Evolutionary conservation across 2,113 vertebrate genomes (phyloP).

Genomic region (Meriones unguiculatus): DNA sequence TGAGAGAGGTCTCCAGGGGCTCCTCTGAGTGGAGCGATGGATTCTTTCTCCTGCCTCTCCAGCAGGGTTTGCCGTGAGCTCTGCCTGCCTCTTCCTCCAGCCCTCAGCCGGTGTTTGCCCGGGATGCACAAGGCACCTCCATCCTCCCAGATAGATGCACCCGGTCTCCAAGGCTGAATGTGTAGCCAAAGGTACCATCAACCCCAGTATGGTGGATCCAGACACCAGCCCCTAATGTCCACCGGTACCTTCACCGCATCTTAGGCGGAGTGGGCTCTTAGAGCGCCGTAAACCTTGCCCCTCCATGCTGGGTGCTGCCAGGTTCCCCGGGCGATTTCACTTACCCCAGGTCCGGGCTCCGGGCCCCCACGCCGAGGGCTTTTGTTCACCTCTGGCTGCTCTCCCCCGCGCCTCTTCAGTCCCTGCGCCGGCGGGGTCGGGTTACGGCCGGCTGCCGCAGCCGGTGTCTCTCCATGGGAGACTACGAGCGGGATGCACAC

Average conservation of each 20-base stretch:
- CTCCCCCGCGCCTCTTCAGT: constrained; percentile 33
- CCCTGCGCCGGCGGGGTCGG: constrained; percentile 60
- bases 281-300: background rate
- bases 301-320: background rate
- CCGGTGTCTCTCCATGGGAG: constrained; percentile 75
- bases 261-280: background rate
- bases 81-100: background rate
- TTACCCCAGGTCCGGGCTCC: constrained; percentile 61
- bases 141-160: background rate
- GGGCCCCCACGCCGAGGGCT: constrained; percentile 58
- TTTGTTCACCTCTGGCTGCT: constrained; percentile 68
- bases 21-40: constrained; percentile 27
- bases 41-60: constrained; percentile 35
- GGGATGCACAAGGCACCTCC: constrained; percentile 18
- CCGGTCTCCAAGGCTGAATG: background rate
- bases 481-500: constrained; percentile 34
- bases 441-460: constrained; percentile 63
- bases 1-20: constrained; percentile 32
- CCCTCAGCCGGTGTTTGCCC: background rate
- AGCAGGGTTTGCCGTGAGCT: constrained; percentile 36
- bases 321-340: background rate
- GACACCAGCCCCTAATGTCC: background rate
- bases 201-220: background rate
- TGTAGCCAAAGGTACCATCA: constrained; percentile 7
- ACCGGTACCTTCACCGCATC: background rate